Conservation (phyloP, 2,888 invertebrate genomes). For the Mystacides longicornis region DNA sequence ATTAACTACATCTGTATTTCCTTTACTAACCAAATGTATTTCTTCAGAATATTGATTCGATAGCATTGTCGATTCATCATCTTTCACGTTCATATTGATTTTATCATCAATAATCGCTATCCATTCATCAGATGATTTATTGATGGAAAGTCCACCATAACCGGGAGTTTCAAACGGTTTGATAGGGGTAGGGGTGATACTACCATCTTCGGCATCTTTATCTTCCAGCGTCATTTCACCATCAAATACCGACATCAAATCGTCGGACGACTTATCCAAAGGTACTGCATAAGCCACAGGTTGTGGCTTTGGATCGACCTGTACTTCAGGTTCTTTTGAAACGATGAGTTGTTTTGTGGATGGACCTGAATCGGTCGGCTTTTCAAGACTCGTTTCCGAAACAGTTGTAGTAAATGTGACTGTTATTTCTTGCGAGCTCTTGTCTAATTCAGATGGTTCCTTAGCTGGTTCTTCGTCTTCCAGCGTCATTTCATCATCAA, state of each 20-base stretch:
- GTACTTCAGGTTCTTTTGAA: background rate
- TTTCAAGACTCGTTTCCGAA: background rate
- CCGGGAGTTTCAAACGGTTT: background rate
- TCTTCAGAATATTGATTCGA: background rate
- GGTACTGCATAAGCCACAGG: background rate
- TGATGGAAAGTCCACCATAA: conserved; percentile 23
- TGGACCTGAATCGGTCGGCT: too few species aligned
- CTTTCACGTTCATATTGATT: conserved; percentile 23
- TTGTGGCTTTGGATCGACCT: background rate
- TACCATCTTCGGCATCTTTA: conserved; percentile 1
- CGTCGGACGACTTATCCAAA: background rate
- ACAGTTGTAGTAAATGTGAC: background rate
- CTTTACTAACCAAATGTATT: background rate
- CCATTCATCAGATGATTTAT: conserved; percentile 23
- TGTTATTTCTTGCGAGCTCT: background rate
- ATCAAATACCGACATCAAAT: conserved; percentile 27
- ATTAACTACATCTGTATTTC: background rate
- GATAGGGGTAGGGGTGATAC: background rate
- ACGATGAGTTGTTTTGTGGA: too few species aligned
- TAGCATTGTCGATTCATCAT: conserved; percentile 10
- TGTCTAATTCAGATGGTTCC: background rate
- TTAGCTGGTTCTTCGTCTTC: conserved; percentile 27
- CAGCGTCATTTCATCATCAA: conserved; percentile 30
- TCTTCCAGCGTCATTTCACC: conserved; percentile 29
- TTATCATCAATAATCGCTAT: conserved; percentile 27